Conservation (phyloP, 2,888 invertebrate genomes). For the Diaphora mendica region DNA sequence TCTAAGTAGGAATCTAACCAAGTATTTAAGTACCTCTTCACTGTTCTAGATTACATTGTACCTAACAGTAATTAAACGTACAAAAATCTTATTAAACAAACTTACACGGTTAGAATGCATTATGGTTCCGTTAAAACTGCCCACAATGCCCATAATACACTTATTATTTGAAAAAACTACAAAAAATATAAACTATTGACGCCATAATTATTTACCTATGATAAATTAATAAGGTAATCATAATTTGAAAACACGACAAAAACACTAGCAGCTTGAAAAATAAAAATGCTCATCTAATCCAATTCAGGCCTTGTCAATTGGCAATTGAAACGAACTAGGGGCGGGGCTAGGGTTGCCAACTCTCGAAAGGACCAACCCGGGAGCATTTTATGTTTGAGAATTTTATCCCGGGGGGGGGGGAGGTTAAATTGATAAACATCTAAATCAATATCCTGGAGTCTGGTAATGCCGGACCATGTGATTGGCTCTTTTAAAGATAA, state of each 20-base stretch:
- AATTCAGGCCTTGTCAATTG: no score
- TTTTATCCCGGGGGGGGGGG: no score
- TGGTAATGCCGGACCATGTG: no score
- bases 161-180: not conserved
- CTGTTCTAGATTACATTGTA: not conserved
- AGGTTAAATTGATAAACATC: no score
- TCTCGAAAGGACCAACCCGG: no score
- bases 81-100: slow-evolving; percentile 19
- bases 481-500: no score
- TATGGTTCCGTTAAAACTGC: slow-evolving; percentile 8
- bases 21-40: slow-evolving; percentile 11
- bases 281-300: no score
- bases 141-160: no score
- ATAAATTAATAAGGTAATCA: not conserved
- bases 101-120: slow-evolving; percentile 23
- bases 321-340: no score
- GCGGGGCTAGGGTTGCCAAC: no score
- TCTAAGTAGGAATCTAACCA: not conserved
- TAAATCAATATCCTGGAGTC: no score
- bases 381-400: no score
- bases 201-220: not conserved
- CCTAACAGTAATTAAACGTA: not conserved
- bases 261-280: not conserved
- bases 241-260: not conserved
- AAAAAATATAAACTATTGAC: not conserved